A percentile compares a stretch with the other conserved stretches of the same genome.
Conservation (phyloP, 2,113 vertebrate species). For the Hemiprocne comata region DNA sequence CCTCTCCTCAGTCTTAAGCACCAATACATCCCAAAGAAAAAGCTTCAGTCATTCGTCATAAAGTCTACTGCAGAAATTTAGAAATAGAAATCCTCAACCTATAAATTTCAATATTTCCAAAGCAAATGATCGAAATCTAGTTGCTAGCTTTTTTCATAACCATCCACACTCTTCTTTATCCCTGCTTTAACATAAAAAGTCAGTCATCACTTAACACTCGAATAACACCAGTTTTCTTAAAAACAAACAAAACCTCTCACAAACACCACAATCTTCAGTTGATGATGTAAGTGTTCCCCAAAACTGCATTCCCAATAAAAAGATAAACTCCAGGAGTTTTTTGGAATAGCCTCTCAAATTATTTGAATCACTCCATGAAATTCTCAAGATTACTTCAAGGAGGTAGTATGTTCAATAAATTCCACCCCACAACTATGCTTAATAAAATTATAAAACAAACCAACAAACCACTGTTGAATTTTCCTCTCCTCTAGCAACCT, state of each 20-base stretch:
- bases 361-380: neutral
- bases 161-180: neutral
- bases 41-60: slow-evolving; percentile 37
- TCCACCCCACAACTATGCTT: neutral
- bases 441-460: neutral
- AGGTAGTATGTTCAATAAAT: neutral
- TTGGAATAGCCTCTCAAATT: neutral
- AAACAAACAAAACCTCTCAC: neutral
- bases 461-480: neutral
- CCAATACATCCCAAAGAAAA: slow-evolving; percentile 56
- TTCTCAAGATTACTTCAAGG: neutral
- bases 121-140: neutral
- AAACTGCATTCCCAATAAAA: neutral
- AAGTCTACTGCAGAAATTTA: slow-evolving; percentile 55
- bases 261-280: neutral
- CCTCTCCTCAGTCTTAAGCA: slow-evolving; percentile 41
- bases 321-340: neutral
- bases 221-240: neutral
- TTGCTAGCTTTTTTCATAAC: neutral
- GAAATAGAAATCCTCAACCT: slow-evolving; percentile 45
- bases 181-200: neutral
- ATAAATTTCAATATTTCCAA: slow-evolving; percentile 30
- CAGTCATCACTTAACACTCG: neutral
- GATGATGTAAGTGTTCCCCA: neutral
- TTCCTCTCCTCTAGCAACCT: neutral